Percentiles rank a stretch among this genome's conserved stretches.
Evolutionary conservation across 2,888 invertebrate genomes (phyloP).

Genomic region (Argyra leucocephala): DNA sequence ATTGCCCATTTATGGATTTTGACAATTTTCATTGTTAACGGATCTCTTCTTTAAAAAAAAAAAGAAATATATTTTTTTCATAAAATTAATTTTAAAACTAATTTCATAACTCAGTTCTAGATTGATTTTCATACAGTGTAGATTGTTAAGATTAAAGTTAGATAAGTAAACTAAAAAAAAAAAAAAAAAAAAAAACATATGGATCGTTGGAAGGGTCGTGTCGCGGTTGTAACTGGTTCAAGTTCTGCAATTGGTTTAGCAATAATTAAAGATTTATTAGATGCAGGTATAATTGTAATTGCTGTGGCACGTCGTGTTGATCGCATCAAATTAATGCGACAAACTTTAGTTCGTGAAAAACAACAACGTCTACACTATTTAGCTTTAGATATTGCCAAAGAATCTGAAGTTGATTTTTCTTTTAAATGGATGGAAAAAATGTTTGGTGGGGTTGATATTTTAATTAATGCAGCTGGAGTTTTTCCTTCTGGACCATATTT

Average conservation of each 20-base stretch:
- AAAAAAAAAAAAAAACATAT: slow-evolving; percentile 29
- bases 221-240: slow-evolving; percentile 53
- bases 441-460: slow-evolving; percentile 48
- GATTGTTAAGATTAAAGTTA: slow-evolving; percentile 12
- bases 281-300: slow-evolving; percentile 45
- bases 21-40: too few relatives aligned
- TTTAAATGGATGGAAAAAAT: slow-evolving; percentile 45
- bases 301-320: slow-evolving; percentile 41
- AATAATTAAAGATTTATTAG: slow-evolving; percentile 36
- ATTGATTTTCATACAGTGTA: not conserved
- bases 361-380: slow-evolving; percentile 24
- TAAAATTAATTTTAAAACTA: not conserved
- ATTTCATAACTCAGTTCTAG: not conserved
- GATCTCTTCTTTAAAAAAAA: too few relatives aligned
- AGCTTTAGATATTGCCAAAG: slow-evolving; percentile 44
- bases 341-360: slow-evolving; percentile 25
- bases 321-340: slow-evolving; percentile 30
- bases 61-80: not conserved
- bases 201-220: slow-evolving; percentile 53
- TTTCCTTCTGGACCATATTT: slow-evolving; percentile 34
- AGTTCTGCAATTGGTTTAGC: slow-evolving; percentile 49
- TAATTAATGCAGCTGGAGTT: slow-evolving; percentile 44
- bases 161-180: slow-evolving; percentile 7
- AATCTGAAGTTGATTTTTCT: slow-evolving; percentile 45
- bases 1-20: too few relatives aligned